Base-by-base conservation (phyloP, 2,797 vertebrate genomes). In the Eptatretus atami region DNA sequence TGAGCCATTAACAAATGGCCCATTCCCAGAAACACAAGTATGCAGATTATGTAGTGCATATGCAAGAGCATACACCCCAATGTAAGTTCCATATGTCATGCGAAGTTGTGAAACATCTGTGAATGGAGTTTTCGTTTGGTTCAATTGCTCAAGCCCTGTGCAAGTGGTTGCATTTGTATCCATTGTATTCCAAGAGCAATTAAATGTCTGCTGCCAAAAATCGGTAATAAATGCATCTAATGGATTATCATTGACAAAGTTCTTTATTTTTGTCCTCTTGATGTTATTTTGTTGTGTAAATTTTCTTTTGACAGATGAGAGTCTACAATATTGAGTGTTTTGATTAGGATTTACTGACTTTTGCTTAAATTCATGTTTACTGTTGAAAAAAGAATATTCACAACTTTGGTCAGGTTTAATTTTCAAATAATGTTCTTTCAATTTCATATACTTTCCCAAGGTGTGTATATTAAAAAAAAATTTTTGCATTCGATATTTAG, bases 1-100 rank as follows among this genome's bases (percentile, higher is more conserved):
- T n/a, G 14, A 44, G 12, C 52, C 15, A 14, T 65, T 65, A 15
- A n/a, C 4, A 14, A 44, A 55, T 12, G 15, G 13, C 15, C 11
- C 64, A 10, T 54, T 11, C 1, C 64, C 19, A 24, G 10, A 52
- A n/a, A 54, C 13, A 6, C 64, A 55, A 6, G 13, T 54, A 14
- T 31, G 53, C 64, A 65, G 15, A 55, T 55, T 65, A 52, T 65
- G 64, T 12, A 65, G 64, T 10, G 64, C 64, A 55, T 65, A 19
- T 44, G 64, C 64, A 2, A 65, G 52, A 14, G 64, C 64, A 11
- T 65, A 65, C 53, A 53, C 53, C 12, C 53, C 64, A 44, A 52
- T 55, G 24, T 65, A 65, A 6, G 60, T 55, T 1, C 60, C 60
- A 15, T 65, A 54, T 10, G 14, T 12, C 3, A 65, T 13, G 9